Evolutionary conservation across 2,113 vertebrate genomes (phyloP).

Genomic region (Prionailurus viverrinus): DNA sequence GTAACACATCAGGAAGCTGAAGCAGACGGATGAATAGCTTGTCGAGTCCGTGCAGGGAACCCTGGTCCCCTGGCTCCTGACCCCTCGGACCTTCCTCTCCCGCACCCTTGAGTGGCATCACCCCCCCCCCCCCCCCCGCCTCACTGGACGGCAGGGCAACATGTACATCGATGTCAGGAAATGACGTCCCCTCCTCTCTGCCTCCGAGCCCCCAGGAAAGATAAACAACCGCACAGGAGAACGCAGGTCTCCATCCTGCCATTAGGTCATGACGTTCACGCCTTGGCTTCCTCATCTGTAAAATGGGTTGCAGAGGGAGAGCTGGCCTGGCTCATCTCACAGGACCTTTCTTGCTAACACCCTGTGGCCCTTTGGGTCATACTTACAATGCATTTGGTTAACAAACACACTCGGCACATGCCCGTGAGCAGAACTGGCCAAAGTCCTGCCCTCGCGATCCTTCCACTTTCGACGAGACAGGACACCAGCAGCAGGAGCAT

Average conservation of each 20-base stretch:
- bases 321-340: background rate
- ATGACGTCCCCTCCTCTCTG: background rate
- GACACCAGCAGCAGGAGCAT: background rate
- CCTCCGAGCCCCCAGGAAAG: background rate
- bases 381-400: no score
- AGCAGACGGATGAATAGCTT: no score
- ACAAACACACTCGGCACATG: background rate
- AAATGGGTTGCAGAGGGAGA: background rate
- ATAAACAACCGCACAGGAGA: background rate
- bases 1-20: background rate
- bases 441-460: background rate
- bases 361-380: background rate
- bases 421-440: background rate
- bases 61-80: no score
- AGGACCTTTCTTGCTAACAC: background rate
- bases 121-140: no score
- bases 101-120: accelerated
- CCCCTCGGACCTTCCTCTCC: background rate
- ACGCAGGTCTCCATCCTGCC: background rate
- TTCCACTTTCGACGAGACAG: no score
- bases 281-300: background rate
- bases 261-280: no score
- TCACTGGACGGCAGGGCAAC: background rate
- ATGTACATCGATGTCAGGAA: background rate
- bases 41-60: background rate